phyloP scores from a whole-genome alignment of 2,113 vertebrate species.

The Barbus barbus region DNA sequence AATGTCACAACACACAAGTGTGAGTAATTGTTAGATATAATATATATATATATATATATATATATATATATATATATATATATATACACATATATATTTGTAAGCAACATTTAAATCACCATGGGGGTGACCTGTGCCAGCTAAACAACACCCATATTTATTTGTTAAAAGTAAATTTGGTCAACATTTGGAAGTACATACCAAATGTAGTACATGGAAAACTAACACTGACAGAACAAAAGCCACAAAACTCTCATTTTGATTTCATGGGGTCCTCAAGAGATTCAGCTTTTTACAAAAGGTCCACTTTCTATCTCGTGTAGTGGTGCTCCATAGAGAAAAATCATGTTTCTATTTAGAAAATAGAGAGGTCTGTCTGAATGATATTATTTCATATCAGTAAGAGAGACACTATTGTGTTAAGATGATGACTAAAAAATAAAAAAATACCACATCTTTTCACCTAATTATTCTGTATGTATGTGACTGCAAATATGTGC shows the following conservation, averaged over 20 bases:
- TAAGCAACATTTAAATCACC: not conserved
- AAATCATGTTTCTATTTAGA: not conserved
- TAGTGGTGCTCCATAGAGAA: not conserved
- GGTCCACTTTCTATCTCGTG: not conserved
- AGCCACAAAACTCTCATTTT: too few relatives aligned
- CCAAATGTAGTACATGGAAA: too few relatives aligned
- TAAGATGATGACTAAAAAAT: slow-evolving; percentile 4
- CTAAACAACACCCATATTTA: not conserved
- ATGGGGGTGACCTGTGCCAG: not conserved
- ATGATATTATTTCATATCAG: not conserved
- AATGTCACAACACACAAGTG: too few relatives aligned
- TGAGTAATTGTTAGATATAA: too few relatives aligned
- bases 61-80: too few relatives aligned
- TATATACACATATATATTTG: too few relatives aligned
- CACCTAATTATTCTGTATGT: not conserved
- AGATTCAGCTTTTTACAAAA: not conserved
- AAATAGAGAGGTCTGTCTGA: not conserved
- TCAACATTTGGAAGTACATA: not conserved
- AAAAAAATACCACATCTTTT: not conserved
- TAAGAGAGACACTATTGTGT: not conserved
- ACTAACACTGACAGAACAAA: not conserved
- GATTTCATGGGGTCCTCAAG: too few relatives aligned
- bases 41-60: too few relatives aligned
- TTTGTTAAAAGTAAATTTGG: not conserved
- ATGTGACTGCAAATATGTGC: not conserved